Evolutionary conservation across 2,888 invertebrate species (phyloP), one percentile per base, ranked within the genome.

Genomic region (Allacma fusca): DNA sequence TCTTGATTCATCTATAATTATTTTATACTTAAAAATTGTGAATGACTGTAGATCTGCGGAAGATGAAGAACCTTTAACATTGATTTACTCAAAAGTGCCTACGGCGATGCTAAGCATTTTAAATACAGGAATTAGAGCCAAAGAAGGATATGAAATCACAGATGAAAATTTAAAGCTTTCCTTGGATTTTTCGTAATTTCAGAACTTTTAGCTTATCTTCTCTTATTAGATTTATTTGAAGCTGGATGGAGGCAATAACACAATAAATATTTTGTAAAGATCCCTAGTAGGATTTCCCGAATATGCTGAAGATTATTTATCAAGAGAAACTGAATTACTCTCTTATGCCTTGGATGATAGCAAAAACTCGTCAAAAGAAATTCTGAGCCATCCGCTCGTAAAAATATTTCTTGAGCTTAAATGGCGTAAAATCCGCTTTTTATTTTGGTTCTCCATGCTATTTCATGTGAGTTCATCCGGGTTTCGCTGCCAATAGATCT

Each of bases 121-220:
- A 5, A 69, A 76, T 44, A 4, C 13, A 1, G 76, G 76, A 0
- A 59, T 70, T 13, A 26, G 9, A 1, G 21, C 69, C 1, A 62
- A 70, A 24, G 76, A 76, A 0, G 76, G 64, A 16, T 70, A 16
- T 43, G 76, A 76, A 28, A 24, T 69, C 19, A 59, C 70, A 28
- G 76, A 76, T 76, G 76, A 76, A 44, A 76, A 76, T n/a, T 34
- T 76, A 16, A 69, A 43, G 26, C n/a, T 76, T 9, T n/a, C 23
- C 1, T 4, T 71, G 13, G 59, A 76, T 70, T 76, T 76, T 29
- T 68, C 69, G 76, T 76, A 44, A 28, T n/a, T n/a, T n/a, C n/a
- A 43, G n/a, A 19, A 24, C 21, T 64, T 57, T 28, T 26, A 4
- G 13, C 24, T 44, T 71, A 24, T 44, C 1, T 34, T 28, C n/a